Conservation (phyloP, 1,140 invertebrate species). For the Asobara japonica region DNA sequence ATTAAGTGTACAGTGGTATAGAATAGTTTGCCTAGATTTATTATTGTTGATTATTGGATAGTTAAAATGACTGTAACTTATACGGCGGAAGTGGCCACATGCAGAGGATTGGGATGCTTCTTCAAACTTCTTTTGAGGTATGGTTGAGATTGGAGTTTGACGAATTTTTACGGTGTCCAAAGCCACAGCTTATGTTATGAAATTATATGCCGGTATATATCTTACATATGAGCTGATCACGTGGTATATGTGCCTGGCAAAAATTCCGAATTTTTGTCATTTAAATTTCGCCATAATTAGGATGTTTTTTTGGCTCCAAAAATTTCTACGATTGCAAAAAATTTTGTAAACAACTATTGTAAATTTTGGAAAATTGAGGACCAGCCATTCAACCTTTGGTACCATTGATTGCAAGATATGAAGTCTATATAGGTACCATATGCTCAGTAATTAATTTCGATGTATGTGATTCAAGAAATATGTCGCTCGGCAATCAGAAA, state of each 20-base stretch:
- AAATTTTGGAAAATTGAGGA: not conserved
- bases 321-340: no score
- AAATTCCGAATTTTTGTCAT: not conserved
- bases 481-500: not conserved
- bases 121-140: conserved; percentile 84
- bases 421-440: no score
- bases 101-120: conserved; percentile 85
- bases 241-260: no score
- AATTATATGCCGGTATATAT: no score
- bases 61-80: conserved; percentile 86
- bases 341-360: no score
- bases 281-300: no score
- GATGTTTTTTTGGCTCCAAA: no score
- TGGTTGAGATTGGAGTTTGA: conserved; percentile 3
- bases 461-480: not conserved
- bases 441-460: not conserved
- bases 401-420: not conserved
- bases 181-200: no score
- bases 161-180: not conserved
- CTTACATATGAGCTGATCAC: no score
- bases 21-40: not conserved
- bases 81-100: conserved; percentile 88
- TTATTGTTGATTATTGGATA: not conserved
- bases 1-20: not conserved
- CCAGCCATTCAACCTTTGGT: not conserved